Evolutionary conservation across 2,888 invertebrate genomes (phyloP).

Genomic region (Habroteleia sp.): DNA sequence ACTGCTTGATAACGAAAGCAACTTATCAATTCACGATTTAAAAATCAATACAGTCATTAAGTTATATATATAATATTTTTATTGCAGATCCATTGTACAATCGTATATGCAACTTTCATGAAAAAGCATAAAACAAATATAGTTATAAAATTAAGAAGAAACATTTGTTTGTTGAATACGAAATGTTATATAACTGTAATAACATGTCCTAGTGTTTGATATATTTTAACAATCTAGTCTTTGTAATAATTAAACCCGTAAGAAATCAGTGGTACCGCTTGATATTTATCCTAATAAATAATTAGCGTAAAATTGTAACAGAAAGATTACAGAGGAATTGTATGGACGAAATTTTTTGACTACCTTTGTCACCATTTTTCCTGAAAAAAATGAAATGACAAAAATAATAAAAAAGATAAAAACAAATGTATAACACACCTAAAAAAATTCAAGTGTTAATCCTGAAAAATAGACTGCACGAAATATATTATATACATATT

Average conservation of each 20-base stretch:
- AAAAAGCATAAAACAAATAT: slow-evolving; percentile 2
- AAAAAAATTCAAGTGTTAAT: slow-evolving; percentile 74
- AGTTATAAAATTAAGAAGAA: not conserved
- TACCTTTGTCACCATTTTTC: slow-evolving; percentile 13
- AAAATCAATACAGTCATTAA: too few species aligned
- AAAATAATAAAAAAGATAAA: slow-evolving; percentile 15
- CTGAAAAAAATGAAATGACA: not conserved
- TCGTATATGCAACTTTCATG: slow-evolving; percentile 8
- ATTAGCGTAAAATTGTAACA: slow-evolving; percentile 8
- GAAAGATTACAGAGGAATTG: slow-evolving; percentile 2
- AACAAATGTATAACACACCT: slow-evolving; percentile 71
- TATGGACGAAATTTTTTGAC: slow-evolving; percentile 18
- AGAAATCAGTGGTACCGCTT: slow-evolving; percentile 43
- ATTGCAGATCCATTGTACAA: slow-evolving; percentile 27
- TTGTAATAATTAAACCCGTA: slow-evolving; percentile 67
- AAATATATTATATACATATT: slow-evolving; percentile 72
- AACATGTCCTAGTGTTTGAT: slow-evolving; percentile 74
- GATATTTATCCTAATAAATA: slow-evolving; percentile 26
- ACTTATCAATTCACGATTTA: too few species aligned
- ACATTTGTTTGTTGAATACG: slow-evolving; percentile 12
- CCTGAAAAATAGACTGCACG: slow-evolving; percentile 77
- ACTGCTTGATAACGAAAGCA: too few species aligned
- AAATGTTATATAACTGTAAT: slow-evolving; percentile 45
- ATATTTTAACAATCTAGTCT: slow-evolving; percentile 72
- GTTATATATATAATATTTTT: slow-evolving; percentile 23